Conservation (phyloP, 2,797 vertebrate genomes). For the Argya squamiceps region DNA sequence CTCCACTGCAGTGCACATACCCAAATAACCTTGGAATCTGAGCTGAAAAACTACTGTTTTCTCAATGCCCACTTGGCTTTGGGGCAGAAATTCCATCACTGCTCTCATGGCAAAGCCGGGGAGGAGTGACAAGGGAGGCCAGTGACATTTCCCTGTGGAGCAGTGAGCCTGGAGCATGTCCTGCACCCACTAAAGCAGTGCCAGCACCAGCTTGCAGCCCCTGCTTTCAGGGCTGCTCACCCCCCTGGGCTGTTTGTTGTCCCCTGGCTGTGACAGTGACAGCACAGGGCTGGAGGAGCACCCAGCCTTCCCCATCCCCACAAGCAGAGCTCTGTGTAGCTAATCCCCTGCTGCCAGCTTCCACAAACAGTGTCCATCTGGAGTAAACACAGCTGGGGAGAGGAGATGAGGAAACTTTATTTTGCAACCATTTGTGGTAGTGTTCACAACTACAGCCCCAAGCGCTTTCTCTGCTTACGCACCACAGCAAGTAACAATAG, state of each 20-base stretch:
- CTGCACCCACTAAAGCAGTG: neutral
- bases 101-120: neutral
- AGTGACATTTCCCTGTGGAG: neutral
- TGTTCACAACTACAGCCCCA: neutral
- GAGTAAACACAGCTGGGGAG: conserved; percentile 39
- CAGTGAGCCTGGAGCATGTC: neutral
- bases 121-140: neutral
- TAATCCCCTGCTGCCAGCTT: neutral
- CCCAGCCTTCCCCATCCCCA: neutral
- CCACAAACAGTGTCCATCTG: neutral
- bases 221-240: rapidly evolving
- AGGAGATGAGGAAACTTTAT: neutral
- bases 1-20: neutral
- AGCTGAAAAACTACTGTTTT: neutral
- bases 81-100: neutral
- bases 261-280: neutral
- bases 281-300: neutral
- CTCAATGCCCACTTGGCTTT: neutral
- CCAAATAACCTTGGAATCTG: neutral
- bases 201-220: neutral
- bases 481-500: neutral
- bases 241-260: neutral
- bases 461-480: neutral
- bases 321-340: neutral
- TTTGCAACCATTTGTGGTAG: neutral